phyloP scores from a whole-genome alignment of 37 sponge, comb jelly and placozoan genomes.

The Beroe ovata region DNA sequence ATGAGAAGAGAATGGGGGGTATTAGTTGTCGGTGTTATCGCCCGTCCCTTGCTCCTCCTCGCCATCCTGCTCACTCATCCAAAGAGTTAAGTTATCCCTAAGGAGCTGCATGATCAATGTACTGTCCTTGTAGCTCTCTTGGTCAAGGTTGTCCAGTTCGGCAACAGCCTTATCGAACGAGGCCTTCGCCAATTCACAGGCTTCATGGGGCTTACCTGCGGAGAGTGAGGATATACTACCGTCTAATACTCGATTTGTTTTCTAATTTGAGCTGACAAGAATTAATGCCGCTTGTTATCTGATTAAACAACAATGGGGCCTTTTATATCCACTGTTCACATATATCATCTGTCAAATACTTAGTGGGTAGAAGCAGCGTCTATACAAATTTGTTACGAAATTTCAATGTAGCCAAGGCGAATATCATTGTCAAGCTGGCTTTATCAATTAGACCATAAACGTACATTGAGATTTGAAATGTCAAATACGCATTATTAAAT shows the following conservation, averaged over 20 bases:
- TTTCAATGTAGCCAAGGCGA: no score
- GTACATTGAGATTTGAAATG: no score
- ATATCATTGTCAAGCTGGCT: no score
- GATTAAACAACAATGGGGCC: neutral
- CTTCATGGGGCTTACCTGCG: constrained; percentile 40
- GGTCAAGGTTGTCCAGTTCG: constrained; percentile 59
- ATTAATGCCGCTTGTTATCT: neutral
- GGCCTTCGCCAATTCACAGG: constrained; percentile 60
- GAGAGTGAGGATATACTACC: no score
- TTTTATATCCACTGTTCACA: no score
- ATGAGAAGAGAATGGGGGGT: neutral
- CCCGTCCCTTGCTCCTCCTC: constrained; percentile 17
- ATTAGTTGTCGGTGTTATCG: neutral
- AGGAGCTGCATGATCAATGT: constrained; percentile 68
- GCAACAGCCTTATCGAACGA: constrained; percentile 65
- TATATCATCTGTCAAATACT: no score
- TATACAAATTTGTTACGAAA: no score
- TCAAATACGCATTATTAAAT: no score
- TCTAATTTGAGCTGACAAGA: no score
- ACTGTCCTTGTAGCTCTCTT: constrained; percentile 67
- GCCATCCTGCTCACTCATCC: constrained; percentile 67
- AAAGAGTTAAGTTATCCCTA: constrained; percentile 68
- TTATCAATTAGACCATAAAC: no score
- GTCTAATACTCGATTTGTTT: no score
- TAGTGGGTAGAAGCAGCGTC: no score